Conservation (phyloP, 2,888 invertebrate genomes). For the Microchrysa polita region DNA sequence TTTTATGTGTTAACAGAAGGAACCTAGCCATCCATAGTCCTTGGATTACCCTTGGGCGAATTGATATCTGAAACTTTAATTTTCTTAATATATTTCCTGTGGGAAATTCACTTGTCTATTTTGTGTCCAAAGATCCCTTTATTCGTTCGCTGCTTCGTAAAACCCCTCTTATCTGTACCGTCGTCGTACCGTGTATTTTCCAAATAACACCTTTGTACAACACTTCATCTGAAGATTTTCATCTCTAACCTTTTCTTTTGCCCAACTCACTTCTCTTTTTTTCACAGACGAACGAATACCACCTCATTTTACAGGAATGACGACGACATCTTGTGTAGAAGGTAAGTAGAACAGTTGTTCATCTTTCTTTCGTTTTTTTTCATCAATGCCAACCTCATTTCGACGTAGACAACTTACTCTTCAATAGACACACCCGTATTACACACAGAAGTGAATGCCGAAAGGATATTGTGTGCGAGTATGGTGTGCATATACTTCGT, state of each 20-base stretch:
- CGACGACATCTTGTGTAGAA: too few species aligned
- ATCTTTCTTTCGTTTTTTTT: not conserved
- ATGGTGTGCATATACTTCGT: too few species aligned
- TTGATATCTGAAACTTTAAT: conserved; percentile 23
- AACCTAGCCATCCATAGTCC: too few species aligned
- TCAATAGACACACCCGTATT: not conserved
- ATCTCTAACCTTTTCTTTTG: too few species aligned
- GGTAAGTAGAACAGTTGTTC: too few species aligned
- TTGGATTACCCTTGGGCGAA: not conserved
- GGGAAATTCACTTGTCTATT: conserved; percentile 35
- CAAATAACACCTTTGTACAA: too few species aligned
- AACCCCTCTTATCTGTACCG: not conserved
- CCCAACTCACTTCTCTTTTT: too few species aligned
- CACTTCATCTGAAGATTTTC: too few species aligned
- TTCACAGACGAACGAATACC: too few species aligned
- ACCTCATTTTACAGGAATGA: too few species aligned
- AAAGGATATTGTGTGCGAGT: conserved; percentile 1
- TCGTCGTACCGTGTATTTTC: too few species aligned
- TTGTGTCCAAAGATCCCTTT: not conserved
- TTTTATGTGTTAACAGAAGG: too few species aligned
- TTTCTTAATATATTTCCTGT: conserved; percentile 36
- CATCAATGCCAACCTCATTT: conserved; percentile 14
- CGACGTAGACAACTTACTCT: conserved; percentile 9
- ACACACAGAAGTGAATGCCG: not conserved
- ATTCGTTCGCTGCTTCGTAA: not conserved